Conservation (phyloP, 2,797 vertebrate species). For the Bradypodion pumilum region DNA sequence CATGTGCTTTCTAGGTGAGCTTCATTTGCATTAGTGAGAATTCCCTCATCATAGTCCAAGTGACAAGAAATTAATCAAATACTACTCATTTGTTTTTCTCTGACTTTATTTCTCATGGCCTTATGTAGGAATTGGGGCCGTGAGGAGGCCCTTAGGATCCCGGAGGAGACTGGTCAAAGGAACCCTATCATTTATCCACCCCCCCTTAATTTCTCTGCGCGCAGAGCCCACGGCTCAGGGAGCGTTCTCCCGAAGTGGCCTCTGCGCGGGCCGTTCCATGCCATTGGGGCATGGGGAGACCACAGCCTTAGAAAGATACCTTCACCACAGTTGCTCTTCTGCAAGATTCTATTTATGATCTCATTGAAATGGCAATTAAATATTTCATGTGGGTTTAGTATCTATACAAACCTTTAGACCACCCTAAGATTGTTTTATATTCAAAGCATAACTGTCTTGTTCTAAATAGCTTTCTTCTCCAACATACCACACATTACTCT, state of each 20-base stretch:
- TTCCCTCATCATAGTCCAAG: neutral
- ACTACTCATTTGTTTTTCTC: neutral
- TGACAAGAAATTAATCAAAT: neutral
- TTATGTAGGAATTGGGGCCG: no score
- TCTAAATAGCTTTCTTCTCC: slow-evolving; percentile 58
- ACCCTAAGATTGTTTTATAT: slow-evolving; percentile 32
- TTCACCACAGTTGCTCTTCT: slow-evolving; percentile 32
- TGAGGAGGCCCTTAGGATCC: no score
- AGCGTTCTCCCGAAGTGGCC: no score
- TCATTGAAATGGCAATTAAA: slow-evolving; percentile 35
- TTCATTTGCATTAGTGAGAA: neutral
- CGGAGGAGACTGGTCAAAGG: no score
- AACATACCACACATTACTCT: slow-evolving; percentile 45
- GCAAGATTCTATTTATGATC: slow-evolving; percentile 50
- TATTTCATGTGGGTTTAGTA: slow-evolving; percentile 52
- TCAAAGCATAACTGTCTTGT: neutral
- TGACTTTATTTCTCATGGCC: neutral
- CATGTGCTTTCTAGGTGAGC: neutral
- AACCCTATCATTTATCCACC: no score
- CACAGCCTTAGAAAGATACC: neutral
- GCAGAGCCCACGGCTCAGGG: no score
- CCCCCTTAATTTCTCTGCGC: no score
- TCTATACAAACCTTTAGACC: slow-evolving; percentile 24
- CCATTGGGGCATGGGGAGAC: no score
- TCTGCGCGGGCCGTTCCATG: no score